Evolutionary conservation across 2,888 invertebrate species (phyloP), one percentile per base, ranked within the genome.

Genomic region (Dioctria rufipes): DNA sequence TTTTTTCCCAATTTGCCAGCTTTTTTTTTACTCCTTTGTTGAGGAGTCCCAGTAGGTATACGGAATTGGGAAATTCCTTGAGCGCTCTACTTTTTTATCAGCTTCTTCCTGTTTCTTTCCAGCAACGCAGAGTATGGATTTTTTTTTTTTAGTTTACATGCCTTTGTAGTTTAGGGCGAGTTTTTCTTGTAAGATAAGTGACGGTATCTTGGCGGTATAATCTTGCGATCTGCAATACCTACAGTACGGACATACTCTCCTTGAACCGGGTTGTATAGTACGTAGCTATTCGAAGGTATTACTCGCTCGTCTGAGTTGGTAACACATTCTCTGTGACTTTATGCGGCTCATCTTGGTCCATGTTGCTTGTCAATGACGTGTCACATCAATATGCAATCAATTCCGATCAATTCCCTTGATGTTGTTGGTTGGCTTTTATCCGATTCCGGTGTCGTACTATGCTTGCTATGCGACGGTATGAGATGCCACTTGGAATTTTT

Each of bases 301-400:
- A 42, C 11, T 43, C 25, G 11, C 46, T 61, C 49, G 43, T 77
- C 63, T 46, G 46, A 25, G 11, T 25, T 43, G 63, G 61, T 63
- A 37, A 40, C 61, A 49, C 77, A 8, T 61, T 49, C 3, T 42
- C 42, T 63, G 77, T 77, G 77, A 63, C 63, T 77, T 61, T 63
- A 39, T 39, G n/a, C 40, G 73, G 25, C 63, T 77, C 40, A 42
- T 13, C 63, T 25, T 46, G 63, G 42, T 63, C 43, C 66, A 66
- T 78, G 78, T 78, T 54, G 66, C 5, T 65, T 78, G 66, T 65
- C 80, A 81, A 54, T 77, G 78, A 81, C 69, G 69, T 81, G 71
- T 81, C 78, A 81, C 81, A 81, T 81, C 81, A 81, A 69, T 81
- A 81, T 81, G 78, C 78, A 81, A 81, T 80, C 75, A 80, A 80